A percentile compares a stretch with the other conserved stretches of the same genome.
Evolutionary conservation across 2,113 vertebrate species (phyloP).

Genomic region (Corapipo altera): DNA sequence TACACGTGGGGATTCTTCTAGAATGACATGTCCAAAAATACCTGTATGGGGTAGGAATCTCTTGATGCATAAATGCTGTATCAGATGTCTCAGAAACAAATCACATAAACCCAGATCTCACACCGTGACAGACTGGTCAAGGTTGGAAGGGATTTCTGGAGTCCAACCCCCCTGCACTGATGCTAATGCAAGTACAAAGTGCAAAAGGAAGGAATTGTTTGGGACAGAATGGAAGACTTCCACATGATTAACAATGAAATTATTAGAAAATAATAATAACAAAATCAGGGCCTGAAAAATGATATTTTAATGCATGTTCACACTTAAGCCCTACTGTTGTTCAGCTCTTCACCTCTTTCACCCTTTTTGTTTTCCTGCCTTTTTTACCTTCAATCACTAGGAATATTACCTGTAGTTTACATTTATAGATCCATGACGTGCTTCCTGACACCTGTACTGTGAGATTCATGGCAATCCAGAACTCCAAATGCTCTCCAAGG

Average conservation of each 20-base stretch:
- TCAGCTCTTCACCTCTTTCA: background rate
- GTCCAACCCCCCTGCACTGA: background rate
- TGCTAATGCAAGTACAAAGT: background rate
- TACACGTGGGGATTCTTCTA: background rate
- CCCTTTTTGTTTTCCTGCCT: background rate
- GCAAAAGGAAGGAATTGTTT: background rate
- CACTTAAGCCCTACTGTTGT: background rate
- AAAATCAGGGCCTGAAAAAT: background rate
- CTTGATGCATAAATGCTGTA: accelerated
- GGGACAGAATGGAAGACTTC: background rate
- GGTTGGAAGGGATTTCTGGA: background rate
- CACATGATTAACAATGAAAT: background rate
- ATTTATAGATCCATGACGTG: background rate
- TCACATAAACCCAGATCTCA: background rate
- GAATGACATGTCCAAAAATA: background rate
- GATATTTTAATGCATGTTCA: background rate
- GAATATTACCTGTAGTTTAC: background rate
- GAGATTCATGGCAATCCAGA: background rate
- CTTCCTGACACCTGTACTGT: background rate
- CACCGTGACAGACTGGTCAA: background rate
- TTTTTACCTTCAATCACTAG: background rate
- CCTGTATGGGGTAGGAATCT: background rate
- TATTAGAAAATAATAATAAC: background rate
- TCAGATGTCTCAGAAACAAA: background rate
- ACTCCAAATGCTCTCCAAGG: background rate